Conservation (phyloP, 2,797 vertebrate species). For the Halcyon badia region DNA sequence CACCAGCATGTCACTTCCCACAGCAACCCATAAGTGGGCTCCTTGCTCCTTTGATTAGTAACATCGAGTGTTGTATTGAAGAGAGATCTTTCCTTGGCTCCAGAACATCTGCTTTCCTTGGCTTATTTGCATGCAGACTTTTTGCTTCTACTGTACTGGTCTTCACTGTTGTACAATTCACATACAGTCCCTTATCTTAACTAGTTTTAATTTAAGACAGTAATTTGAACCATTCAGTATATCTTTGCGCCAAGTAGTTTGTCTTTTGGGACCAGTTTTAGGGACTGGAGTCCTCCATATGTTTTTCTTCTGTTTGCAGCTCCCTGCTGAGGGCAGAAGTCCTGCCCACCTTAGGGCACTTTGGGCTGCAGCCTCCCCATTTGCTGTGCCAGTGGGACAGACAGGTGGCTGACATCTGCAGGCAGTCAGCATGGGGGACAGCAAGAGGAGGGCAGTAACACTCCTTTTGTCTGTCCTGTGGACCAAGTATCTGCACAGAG, state of each 20-base stretch:
- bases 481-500: background rate
- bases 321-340: background rate
- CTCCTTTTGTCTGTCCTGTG: background rate
- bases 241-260: background rate
- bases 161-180: fast-evolving
- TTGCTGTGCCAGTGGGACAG: background rate
- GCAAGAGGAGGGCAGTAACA: background rate
- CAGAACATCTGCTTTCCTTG: background rate
- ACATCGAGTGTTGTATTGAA: fast-evolving
- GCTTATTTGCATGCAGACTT: background rate
- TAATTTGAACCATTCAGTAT: background rate
- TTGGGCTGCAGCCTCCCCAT: fast-evolving
- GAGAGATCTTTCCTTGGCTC: background rate
- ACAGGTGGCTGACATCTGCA: slow-evolving; percentile 16
- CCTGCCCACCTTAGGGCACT: background rate
- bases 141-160: background rate
- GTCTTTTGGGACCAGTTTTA: fast-evolving
- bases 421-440: fast-evolving
- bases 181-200: fast-evolving
- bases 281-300: background rate
- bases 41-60: background rate
- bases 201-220: background rate
- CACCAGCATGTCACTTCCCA: background rate
- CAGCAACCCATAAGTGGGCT: background rate
- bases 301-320: background rate